Conservation (phyloP, 2,113 vertebrate species). For the Oreochromis spilurus region DNA sequence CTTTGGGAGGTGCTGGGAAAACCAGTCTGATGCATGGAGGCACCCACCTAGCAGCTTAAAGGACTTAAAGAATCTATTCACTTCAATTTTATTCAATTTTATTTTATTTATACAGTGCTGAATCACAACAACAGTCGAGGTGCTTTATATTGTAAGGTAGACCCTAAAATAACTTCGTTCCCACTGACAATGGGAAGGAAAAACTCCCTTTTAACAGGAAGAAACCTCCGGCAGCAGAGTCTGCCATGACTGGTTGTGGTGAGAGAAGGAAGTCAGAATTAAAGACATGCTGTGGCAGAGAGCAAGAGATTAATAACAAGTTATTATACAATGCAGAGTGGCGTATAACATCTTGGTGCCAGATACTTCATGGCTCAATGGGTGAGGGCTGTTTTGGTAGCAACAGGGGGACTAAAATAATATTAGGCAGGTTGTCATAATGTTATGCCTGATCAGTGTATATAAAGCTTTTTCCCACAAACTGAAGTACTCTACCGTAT, state of each 20-base stretch:
- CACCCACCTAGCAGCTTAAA: background rate
- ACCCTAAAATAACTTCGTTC: background rate
- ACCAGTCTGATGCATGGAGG: background rate
- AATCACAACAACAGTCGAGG: background rate
- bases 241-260: background rate
- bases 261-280: accelerated
- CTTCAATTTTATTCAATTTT: background rate
- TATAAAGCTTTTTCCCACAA: background rate
- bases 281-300: background rate
- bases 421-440: background rate
- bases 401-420: accelerated
- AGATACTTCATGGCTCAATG: background rate
- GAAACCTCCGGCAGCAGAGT: background rate
- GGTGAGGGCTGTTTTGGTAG: background rate
- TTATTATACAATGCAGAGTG: accelerated
- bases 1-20: background rate
- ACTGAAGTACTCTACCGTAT: background rate
- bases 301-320: background rate
- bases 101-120: background rate
- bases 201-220: background rate
- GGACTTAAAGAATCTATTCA: background rate
- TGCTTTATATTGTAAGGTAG: background rate
- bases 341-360: background rate
- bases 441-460: background rate
- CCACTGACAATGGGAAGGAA: accelerated